phyloP scores from a whole-genome alignment of 2,888 invertebrate genomes.

The Antheraea yamamai region DNA sequence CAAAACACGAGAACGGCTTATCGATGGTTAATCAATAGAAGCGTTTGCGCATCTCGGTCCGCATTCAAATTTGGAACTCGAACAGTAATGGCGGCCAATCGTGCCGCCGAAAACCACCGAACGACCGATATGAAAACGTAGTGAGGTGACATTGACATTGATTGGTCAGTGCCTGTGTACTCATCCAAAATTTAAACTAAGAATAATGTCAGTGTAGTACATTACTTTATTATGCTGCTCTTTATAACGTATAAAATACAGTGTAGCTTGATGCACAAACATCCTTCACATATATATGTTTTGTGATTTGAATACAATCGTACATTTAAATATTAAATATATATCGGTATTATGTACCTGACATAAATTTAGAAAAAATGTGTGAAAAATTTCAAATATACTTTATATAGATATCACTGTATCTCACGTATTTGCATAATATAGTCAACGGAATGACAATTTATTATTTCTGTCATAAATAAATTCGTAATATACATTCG shows the following conservation, averaged over 20 bases:
- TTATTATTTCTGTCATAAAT: too few species aligned
- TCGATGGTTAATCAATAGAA: slow-evolving; percentile 69
- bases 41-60: slow-evolving; percentile 73
- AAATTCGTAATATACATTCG: too few species aligned
- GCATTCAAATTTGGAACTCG: slow-evolving; percentile 78
- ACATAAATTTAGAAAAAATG: neutral
- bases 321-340: slow-evolving; percentile 23
- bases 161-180: slow-evolving; percentile 55
- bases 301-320: slow-evolving; percentile 17
- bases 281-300: neutral
- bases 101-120: slow-evolving; percentile 56
- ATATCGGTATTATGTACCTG: neutral
- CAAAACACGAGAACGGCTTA: slow-evolving; percentile 48
- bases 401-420: neutral
- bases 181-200: slow-evolving; percentile 47
- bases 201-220: slow-evolving; percentile 32
- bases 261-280: slow-evolving; percentile 1
- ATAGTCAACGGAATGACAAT: neutral
- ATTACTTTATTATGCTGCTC: slow-evolving; percentile 14
- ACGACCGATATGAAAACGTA: slow-evolving; percentile 52
- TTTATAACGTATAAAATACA: neutral
- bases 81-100: slow-evolving; percentile 71
- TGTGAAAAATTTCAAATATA: neutral
- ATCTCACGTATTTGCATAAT: neutral
- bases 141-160: slow-evolving; percentile 69